Evolutionary conservation across 2,888 invertebrate species (phyloP).

Genomic region (Conops quadrifasciatus): DNA sequence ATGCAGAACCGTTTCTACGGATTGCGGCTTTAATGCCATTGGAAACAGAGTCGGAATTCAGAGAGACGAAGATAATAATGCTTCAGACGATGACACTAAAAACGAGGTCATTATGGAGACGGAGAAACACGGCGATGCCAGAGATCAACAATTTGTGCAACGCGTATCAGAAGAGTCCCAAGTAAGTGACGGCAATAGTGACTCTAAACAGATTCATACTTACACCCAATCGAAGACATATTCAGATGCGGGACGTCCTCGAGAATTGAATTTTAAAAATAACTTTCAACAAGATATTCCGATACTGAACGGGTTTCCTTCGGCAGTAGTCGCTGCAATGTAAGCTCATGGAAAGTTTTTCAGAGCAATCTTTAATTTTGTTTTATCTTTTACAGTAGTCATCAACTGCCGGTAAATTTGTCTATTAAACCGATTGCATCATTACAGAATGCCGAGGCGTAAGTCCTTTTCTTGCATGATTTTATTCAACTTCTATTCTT

Average conservation of each 20-base stretch:
- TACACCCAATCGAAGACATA: slow-evolving; percentile 42
- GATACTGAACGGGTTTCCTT: slow-evolving; percentile 40
- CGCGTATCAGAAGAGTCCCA: slow-evolving; percentile 26
- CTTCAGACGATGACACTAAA: slow-evolving; percentile 39
- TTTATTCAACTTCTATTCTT: too few relatives aligned
- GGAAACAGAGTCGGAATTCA: slow-evolving; percentile 34
- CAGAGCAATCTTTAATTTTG: neutral
- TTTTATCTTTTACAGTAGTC: slow-evolving; percentile 43
- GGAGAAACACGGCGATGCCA: slow-evolving; percentile 39
- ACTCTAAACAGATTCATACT: slow-evolving; percentile 19
- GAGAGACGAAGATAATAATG: slow-evolving; percentile 11
- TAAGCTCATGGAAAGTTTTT: slow-evolving; percentile 40
- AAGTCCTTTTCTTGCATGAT: slow-evolving; percentile 40
- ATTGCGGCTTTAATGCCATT: slow-evolving; percentile 21
- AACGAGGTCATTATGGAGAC: slow-evolving; percentile 41
- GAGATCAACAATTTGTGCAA: slow-evolving; percentile 38
- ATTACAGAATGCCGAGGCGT: slow-evolving; percentile 54
- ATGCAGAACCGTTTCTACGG: neutral
- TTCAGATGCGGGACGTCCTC: neutral
- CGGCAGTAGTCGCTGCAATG: slow-evolving; percentile 48
- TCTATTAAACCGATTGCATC: slow-evolving; percentile 57
- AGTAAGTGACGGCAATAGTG: slow-evolving; percentile 37
- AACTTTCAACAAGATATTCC: slow-evolving; percentile 20
- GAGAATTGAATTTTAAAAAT: slow-evolving; percentile 25
- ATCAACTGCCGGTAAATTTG: slow-evolving; percentile 59